Base-by-base conservation (phyloP, 2,797 vertebrate genomes). In the Trachurus trachurus region DNA sequence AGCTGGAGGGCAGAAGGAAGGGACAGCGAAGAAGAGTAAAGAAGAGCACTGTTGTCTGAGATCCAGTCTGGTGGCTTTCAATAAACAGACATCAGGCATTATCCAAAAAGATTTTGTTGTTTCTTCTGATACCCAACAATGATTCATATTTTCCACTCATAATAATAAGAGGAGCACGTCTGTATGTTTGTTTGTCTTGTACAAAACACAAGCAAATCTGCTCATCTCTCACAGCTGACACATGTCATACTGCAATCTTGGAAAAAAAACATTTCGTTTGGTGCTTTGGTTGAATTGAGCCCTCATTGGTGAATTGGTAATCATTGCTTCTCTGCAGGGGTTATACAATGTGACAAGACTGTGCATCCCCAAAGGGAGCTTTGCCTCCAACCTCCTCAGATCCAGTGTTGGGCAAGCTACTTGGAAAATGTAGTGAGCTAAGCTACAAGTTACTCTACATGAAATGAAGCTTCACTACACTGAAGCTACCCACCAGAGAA, bases 291-390 rank as follows among this genome's bases (percentile, higher is more conserved):
- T 67, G 74, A 67, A 71, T 77, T 78, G 63, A 64, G 57, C 47
- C 76, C 54, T 66, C 65, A 64, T 16, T 50, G 54, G 39, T 70
- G 73, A 74, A 83, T 71, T 68, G 47, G 39, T 85, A 77, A 79
- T 81, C 68, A 76, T 17, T 69, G 64, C 50, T 71, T 63, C 70
- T 66, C 76, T 79, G 64, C 64, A 73, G 74, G 31, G 37, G 37
- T 21, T 50, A 21, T 16, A 52, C 19, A 1, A 31, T 49, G 37
- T 47, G 47, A 76, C 21, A 69, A 68, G 45, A 31, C 22, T 53
- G 31, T 39, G 26, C 22, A 74, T 57, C 39, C 44, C 68, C 56
- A 31, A 15, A 66, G 26, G 16, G 66, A 72, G 16, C 47, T 50
- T 54, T 68, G 59, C 74, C 70, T 62, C 53, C 57, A 54, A 53